A percentile compares a stretch with the other conserved stretches of the same genome.
phyloP scores from a whole-genome alignment of 2,797 vertebrate genomes.

The Falco biarmicus region DNA sequence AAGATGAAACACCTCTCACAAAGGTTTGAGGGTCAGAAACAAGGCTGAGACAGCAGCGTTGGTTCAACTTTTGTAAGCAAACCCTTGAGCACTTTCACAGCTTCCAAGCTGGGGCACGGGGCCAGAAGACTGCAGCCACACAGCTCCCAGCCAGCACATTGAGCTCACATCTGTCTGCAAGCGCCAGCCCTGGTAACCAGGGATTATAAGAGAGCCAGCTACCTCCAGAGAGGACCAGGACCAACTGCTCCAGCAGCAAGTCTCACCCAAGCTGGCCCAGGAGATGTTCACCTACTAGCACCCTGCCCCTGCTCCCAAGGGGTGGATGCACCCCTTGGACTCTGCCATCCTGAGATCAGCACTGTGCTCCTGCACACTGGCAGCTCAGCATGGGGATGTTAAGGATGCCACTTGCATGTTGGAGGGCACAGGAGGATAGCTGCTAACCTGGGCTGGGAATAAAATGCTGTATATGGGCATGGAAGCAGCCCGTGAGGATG shows the following conservation, averaged over 20 bases:
- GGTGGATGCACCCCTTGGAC: neutral
- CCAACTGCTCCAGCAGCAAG: neutral
- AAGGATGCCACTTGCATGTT: too few species aligned
- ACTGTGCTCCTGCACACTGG: fast-evolving
- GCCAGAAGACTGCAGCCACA: neutral
- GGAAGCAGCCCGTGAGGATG: neutral
- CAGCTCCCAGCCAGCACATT: neutral
- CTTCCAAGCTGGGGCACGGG: neutral
- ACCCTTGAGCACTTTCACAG: neutral
- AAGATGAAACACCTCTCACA: neutral
- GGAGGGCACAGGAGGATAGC: neutral
- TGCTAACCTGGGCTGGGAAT: neutral
- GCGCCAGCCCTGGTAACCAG: neutral
- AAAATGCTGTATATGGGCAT: neutral
- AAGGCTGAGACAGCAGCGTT: neutral
- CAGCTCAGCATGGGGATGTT: neutral
- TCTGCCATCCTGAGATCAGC: neutral
- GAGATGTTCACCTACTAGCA: neutral
- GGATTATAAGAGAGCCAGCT: neutral
- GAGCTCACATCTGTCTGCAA: neutral
- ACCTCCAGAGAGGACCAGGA: neutral
- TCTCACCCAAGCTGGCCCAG: neutral
- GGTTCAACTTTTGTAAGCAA: neutral
- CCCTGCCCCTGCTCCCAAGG: neutral
- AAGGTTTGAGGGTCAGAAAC: neutral